Evolutionary conservation across 2,888 invertebrate genomes (phyloP).

Genomic region (Ennomos erosarius): DNA sequence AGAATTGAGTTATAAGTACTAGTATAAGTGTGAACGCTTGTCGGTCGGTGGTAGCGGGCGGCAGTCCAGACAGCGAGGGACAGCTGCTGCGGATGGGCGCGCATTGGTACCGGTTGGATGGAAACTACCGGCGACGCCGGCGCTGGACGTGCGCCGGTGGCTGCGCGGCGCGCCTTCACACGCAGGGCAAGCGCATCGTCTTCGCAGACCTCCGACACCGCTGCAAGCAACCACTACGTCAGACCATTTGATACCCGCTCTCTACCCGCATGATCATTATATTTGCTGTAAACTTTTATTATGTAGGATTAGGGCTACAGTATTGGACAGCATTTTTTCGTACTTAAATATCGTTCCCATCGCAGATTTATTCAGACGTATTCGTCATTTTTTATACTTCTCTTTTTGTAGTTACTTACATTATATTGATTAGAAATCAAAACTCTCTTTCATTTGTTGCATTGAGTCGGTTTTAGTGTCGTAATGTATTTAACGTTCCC

Average conservation of each 20-base stretch:
- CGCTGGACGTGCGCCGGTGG: slow-evolving; percentile 77
- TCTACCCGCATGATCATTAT: too few species aligned
- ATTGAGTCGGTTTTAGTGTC: background rate
- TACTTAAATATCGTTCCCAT: slow-evolving; percentile 6
- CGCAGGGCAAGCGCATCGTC: slow-evolving; percentile 70
- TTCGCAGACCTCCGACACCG: slow-evolving; percentile 69
- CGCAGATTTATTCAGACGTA: slow-evolving; percentile 3
- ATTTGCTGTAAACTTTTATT: too few species aligned
- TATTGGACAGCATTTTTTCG: background rate
- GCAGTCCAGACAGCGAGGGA: slow-evolving; percentile 45
- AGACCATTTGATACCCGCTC: slow-evolving; percentile 55
- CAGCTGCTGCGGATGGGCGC: slow-evolving; percentile 69
- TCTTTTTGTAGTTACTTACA: slow-evolving; percentile 3
- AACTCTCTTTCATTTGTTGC: slow-evolving; percentile 11
- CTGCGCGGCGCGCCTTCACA: slow-evolving; percentile 76
- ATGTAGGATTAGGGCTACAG: too few species aligned
- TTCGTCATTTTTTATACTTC: slow-evolving; percentile 4
- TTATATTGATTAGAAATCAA: slow-evolving; percentile 8
- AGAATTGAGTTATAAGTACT: too few species aligned
- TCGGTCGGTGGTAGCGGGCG: slow-evolving; percentile 31
- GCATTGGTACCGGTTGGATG: slow-evolving; percentile 73
- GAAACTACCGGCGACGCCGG: slow-evolving; percentile 63
- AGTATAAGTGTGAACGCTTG: slow-evolving; percentile 18
- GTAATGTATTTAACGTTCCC: slow-evolving; percentile 17
- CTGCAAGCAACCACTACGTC: slow-evolving; percentile 56